Evolutionary conservation across 2,888 invertebrate genomes (phyloP).

Genomic region (Pemphredon lugubris): DNA sequence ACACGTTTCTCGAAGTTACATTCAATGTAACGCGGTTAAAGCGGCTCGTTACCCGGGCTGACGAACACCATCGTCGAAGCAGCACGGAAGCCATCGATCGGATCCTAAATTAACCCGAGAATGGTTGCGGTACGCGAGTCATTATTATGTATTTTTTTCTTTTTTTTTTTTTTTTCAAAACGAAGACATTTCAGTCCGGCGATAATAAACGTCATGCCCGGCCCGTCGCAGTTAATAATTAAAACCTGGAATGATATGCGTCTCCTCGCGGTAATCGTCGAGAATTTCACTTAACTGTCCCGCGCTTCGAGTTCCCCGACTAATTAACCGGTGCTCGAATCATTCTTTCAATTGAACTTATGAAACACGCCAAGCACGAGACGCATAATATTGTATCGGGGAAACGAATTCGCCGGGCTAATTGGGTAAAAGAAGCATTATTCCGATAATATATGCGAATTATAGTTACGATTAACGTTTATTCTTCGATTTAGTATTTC

Average conservation of each 20-base stretch:
- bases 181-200: not conserved
- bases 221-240: not conserved
- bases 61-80: constrained; percentile 24
- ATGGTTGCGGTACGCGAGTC: not conserved
- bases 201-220: not conserved
- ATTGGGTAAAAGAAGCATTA: too few species aligned
- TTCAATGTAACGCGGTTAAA: constrained; percentile 57
- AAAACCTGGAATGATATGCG: not conserved
- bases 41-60: constrained; percentile 52
- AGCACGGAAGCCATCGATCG: constrained; percentile 44
- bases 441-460: too few species aligned
- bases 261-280: not conserved
- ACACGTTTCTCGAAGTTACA: constrained; percentile 25
- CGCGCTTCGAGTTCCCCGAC: constrained; percentile 4
- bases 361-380: not conserved
- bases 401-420: not conserved
- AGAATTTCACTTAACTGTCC: not conserved
- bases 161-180: not conserved
- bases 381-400: not conserved
- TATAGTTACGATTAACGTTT: too few species aligned
- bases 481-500: too few species aligned
- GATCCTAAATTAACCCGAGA: not conserved
- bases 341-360: constrained; percentile 16
- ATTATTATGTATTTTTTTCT: too few species aligned
- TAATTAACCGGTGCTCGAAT: constrained; percentile 14